phyloP scores from a whole-genome alignment of 2,888 invertebrate species.

The Cyaniris semiargus region DNA sequence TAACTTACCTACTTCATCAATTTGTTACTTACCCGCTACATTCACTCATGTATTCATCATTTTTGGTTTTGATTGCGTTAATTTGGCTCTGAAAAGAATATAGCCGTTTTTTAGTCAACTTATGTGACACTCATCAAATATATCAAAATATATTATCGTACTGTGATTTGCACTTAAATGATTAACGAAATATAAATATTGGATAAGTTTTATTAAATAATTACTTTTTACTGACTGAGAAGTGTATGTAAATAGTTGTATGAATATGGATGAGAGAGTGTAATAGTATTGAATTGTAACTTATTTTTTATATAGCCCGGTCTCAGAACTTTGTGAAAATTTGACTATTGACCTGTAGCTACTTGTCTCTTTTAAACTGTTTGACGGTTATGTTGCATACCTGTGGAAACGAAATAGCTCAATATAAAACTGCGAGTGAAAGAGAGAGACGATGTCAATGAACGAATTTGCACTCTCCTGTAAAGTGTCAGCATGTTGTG shows the following conservation, averaged over 20 bases:
- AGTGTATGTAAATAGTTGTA: conserved; percentile 1
- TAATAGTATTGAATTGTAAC: neutral
- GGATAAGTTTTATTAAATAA: neutral
- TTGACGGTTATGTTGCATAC: too few species aligned
- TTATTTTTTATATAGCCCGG: neutral
- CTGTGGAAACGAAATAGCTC: too few species aligned
- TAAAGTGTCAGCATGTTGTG: too few species aligned
- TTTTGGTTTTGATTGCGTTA: too few species aligned
- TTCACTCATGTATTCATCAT: too few species aligned
- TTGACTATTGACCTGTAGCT: neutral
- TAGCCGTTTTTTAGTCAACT: neutral
- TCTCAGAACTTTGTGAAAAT: neutral
- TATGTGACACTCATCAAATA: neutral
- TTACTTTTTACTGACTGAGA: neutral
- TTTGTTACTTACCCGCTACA: too few species aligned
- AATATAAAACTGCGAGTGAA: too few species aligned
- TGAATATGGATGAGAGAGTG: neutral
- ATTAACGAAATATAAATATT: neutral
- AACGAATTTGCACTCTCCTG: too few species aligned
- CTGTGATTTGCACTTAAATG: neutral
- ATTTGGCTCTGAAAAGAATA: neutral
- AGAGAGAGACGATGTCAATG: too few species aligned
- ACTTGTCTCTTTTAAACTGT: too few species aligned
- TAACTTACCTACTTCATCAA: too few species aligned
- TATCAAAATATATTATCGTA: neutral